phyloP scores from a whole-genome alignment of 2,797 vertebrate species.

The Apogon hyalosoma region DNA sequence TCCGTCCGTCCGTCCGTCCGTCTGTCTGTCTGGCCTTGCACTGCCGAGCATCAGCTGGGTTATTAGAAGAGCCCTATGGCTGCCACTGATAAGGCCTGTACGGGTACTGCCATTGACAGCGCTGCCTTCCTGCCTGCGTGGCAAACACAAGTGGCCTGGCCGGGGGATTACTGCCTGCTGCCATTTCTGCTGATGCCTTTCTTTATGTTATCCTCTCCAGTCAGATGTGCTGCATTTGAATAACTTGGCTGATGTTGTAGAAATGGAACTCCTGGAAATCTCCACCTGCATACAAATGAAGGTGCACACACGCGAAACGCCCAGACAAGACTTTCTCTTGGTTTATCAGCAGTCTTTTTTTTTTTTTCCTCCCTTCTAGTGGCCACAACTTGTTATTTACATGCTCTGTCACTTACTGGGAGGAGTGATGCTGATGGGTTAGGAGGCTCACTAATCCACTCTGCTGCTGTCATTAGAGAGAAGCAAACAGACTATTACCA shows the following conservation, averaged over 20 bases:
- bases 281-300: conserved; percentile 77
- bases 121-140: conserved; percentile 59
- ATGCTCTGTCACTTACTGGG: conserved; percentile 75
- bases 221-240: conserved; percentile 84
- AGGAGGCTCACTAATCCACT: conserved; percentile 80
- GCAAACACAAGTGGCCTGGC: conserved; percentile 80
- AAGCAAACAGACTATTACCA: conserved; percentile 82
- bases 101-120: conserved; percentile 67
- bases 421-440: conserved; percentile 80
- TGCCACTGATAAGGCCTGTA: conserved; percentile 82
- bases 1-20: conserved; percentile 28
- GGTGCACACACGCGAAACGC: background rate
- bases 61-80: conserved; percentile 83
- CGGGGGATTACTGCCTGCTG: conserved; percentile 86
- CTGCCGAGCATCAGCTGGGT: conserved; percentile 74
- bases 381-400: conserved; percentile 78
- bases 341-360: conserved; percentile 31
- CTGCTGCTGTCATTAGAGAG: conserved; percentile 81
- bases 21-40: conserved; percentile 56
- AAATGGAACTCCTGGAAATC: conserved; percentile 74
- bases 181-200: conserved; percentile 87
- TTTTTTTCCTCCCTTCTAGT: conserved; percentile 56
- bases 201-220: conserved; percentile 84
- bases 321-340: background rate
- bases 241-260: conserved; percentile 82